Evolutionary conservation across 2,797 vertebrate species (phyloP).

Genomic region (Picus viridis): DNA sequence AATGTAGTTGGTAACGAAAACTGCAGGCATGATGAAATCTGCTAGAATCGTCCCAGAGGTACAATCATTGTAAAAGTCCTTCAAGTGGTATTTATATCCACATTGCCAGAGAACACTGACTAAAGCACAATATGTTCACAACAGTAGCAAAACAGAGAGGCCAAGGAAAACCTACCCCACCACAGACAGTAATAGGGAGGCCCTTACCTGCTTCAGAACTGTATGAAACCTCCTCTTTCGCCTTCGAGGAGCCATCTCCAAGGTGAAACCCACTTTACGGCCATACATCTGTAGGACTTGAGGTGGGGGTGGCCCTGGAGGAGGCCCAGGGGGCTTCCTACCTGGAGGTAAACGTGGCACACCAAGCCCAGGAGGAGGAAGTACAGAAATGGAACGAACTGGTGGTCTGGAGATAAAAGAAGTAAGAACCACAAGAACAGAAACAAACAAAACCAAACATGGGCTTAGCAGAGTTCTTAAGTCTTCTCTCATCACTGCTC

Average conservation of each 20-base stretch:
- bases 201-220: conserved; percentile 85
- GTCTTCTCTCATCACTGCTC: neutral
- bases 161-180: neutral
- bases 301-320: conserved; percentile 93
- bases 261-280: conserved; percentile 81
- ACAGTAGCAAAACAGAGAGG: neutral
- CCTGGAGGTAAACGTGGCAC: conserved; percentile 93
- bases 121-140: neutral
- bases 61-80: neutral
- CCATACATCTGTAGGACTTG: conserved; percentile 93
- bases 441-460: neutral
- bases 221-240: conserved; percentile 81
- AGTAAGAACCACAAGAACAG: neutral
- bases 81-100: neutral
- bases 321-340: conserved; percentile 94
- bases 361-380: conserved; percentile 83
- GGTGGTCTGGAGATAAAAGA: conserved; percentile 74
- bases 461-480: neutral
- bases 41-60: neutral
- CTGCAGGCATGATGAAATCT: neutral
- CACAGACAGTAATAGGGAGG: neutral
- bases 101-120: neutral
- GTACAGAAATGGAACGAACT: conserved; percentile 77
- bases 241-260: conserved; percentile 78
- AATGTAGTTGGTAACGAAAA: neutral